Evolutionary conservation across 2,113 vertebrate species (phyloP).

Genomic region (Himantopus leucocephalus): DNA sequence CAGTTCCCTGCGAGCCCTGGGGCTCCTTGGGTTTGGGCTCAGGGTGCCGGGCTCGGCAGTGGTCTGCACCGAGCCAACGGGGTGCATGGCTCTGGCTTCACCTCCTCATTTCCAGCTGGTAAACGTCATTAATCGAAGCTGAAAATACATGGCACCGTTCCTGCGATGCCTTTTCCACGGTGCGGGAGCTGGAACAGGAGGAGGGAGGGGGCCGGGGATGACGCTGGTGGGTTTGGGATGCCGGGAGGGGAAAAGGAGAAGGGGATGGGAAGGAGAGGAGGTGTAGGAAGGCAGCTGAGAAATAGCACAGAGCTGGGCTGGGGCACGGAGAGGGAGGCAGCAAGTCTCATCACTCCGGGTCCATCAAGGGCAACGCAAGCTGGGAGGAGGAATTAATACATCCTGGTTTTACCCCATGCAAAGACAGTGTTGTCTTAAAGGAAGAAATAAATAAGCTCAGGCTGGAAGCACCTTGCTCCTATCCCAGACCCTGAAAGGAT

Average conservation of each 20-base stretch:
- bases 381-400: not conserved
- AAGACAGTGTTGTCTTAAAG: not conserved
- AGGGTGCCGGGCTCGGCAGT: rapidly evolving
- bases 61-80: not conserved
- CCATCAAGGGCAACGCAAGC: not conserved
- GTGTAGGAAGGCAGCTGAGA: not conserved
- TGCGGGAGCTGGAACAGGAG: not conserved
- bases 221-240: not conserved
- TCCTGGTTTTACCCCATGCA: not conserved
- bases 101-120: not conserved
- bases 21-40: not conserved
- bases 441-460: not conserved
- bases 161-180: not conserved
- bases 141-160: not conserved
- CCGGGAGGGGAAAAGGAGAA: not conserved
- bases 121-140: not conserved
- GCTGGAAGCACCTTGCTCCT: not conserved
- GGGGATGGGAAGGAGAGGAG: not conserved
- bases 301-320: not conserved
- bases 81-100: not conserved
- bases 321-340: not conserved
- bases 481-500: not conserved
- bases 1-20: not conserved
- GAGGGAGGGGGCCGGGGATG: not conserved
- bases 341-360: not conserved